Percentiles rank a stretch among this genome's conserved stretches.
Conservation (phyloP, 37 sponge, comb jelly and placozoan genomes). For the Ianthella basta region DNA sequence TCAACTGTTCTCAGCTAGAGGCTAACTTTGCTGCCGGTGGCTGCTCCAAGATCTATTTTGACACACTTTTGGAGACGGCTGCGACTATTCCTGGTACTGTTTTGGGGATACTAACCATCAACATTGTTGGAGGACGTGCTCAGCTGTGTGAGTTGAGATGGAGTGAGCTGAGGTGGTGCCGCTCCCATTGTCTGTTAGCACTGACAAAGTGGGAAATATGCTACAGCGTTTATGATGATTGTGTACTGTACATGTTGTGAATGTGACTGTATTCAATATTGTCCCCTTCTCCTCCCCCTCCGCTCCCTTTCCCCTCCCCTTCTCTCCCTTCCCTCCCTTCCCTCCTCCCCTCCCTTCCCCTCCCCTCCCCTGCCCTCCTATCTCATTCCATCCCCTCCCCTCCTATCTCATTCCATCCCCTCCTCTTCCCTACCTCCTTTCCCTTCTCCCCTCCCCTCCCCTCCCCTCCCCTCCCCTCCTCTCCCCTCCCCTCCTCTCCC, state of each 20-base stretch:
- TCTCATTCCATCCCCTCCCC: not conserved
- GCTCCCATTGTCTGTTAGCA: too few relatives aligned
- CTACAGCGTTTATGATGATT: too few relatives aligned
- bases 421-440: not conserved
- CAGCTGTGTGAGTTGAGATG: conserved; percentile 22
- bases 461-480: conserved; percentile 1
- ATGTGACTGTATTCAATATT: too few relatives aligned
- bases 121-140: conserved; percentile 57
- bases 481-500: not conserved
- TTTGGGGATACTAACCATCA: conserved; percentile 58
- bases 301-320: too few relatives aligned
- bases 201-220: too few relatives aligned
- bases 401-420: conserved; percentile 8
- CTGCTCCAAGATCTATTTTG: conserved; percentile 44
- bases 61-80: conserved; percentile 59
- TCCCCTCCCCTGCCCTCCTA: conserved; percentile 11
- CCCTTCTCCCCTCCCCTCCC: not conserved
- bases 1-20: not conserved
- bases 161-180: too few relatives aligned
- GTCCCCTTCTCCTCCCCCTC: too few relatives aligned
- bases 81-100: conserved; percentile 64
- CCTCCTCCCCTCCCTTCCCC: conserved; percentile 9
- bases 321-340: conserved; percentile 10
- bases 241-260: too few relatives aligned
- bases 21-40: not conserved